Percentiles rank a stretch among this genome's conserved stretches.
Evolutionary conservation across 2,113 vertebrate genomes (phyloP).

Genomic region (Tychaedon coryphoeus): DNA sequence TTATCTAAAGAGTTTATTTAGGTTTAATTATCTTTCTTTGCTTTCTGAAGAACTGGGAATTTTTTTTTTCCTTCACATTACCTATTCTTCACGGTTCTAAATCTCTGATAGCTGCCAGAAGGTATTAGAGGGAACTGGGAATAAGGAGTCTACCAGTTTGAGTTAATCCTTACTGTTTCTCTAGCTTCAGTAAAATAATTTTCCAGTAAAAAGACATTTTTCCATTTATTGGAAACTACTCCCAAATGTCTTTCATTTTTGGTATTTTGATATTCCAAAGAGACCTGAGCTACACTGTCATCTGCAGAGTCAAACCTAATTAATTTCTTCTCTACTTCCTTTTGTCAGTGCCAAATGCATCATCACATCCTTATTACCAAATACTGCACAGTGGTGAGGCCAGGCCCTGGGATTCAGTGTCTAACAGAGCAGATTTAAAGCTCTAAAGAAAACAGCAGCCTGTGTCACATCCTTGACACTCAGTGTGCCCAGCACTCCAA

Average conservation of each 20-base stretch:
- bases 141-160: not conserved
- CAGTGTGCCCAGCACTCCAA: not conserved
- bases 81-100: not conserved
- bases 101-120: not conserved
- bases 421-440: not conserved
- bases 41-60: not conserved
- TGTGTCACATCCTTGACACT: not conserved
- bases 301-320: constrained; percentile 1
- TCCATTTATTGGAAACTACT: not conserved
- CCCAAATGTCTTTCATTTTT: not conserved
- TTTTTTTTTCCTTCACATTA: not conserved
- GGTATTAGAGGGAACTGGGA: not conserved
- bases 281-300: not conserved
- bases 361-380: not conserved
- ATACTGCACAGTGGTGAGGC: not conserved
- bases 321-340: constrained; percentile 6
- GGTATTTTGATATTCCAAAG: not conserved
- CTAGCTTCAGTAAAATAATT: not conserved
- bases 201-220: not conserved
- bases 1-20: not conserved
- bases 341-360: not conserved
- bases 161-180: not conserved
- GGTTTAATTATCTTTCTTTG: not conserved
- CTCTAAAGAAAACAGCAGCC: not conserved
- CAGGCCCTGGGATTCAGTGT: not conserved